A percentile compares a stretch with the other conserved stretches of the same genome.
phyloP scores from a whole-genome alignment of 2,113 vertebrate genomes.

The Oreotrochilus melanogaster region DNA sequence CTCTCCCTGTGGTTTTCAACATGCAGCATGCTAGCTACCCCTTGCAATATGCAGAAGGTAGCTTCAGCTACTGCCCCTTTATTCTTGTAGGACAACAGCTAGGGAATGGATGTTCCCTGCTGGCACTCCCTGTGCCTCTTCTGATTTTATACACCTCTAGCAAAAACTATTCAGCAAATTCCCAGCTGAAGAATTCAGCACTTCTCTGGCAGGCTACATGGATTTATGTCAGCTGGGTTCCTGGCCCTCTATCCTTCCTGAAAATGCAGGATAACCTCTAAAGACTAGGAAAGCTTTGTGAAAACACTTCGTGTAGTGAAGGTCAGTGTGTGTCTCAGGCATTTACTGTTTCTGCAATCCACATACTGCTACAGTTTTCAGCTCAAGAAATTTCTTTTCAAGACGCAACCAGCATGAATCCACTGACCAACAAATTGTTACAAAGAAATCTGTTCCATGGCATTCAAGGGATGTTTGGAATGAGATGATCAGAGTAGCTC shows the following conservation, averaged over 20 bases:
- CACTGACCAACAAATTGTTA: neutral
- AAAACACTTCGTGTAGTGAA: neutral
- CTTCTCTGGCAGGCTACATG: neutral
- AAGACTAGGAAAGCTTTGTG: neutral
- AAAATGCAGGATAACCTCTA: slow-evolving; percentile 2
- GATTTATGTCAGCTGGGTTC: neutral
- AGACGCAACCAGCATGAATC: neutral
- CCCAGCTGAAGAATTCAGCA: neutral
- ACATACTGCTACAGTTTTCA: neutral
- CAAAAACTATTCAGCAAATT: neutral
- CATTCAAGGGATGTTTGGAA: neutral
- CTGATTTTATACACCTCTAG: neutral
- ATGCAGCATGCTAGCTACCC: neutral
- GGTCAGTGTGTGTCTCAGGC: neutral
- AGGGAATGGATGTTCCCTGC: neutral
- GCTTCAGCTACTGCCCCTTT: neutral
- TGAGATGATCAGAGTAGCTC: slow-evolving; percentile 6
- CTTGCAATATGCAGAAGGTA: neutral
- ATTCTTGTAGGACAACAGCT: neutral
- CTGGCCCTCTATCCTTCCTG: neutral
- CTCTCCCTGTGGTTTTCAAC: neutral
- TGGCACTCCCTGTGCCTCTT: neutral
- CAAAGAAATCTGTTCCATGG: neutral
- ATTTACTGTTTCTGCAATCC: neutral
- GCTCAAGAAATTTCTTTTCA: neutral